phyloP scores from a whole-genome alignment of 2,888 invertebrate genomes.

The Cetonia aurata region DNA sequence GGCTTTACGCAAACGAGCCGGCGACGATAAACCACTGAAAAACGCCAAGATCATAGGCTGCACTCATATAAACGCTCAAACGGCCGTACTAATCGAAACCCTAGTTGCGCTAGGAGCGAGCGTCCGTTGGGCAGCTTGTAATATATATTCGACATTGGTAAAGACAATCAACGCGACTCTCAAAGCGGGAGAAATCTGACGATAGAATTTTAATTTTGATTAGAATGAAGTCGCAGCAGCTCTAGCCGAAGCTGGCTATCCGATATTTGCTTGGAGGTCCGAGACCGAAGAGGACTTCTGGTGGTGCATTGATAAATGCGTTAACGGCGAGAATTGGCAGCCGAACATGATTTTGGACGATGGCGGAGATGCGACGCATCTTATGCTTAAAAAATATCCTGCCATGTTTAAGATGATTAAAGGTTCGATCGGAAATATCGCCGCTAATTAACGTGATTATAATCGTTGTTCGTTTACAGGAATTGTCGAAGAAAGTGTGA shows the following conservation, averaged over 20 bases:
- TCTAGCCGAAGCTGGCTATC: conserved; percentile 88
- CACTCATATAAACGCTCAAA: conserved; percentile 98
- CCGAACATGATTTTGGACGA: conserved; percentile 99
- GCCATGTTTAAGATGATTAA: conserved; percentile 94
- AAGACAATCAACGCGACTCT: conserved; percentile 24
- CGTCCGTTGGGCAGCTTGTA: conserved; percentile 97
- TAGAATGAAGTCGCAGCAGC: conserved; percentile 98
- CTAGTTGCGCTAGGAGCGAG: conserved; percentile 89
- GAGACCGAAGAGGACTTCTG: conserved; percentile 99
- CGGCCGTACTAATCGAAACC: conserved; percentile 94
- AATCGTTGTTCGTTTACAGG: conserved; percentile 69
- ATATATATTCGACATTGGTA: conserved; percentile 96
- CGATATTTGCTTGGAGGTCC: conserved; percentile 97
- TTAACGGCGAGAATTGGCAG: conserved; percentile 93
- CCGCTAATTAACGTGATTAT: conserved; percentile 33
- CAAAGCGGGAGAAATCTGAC: conserved; percentile 7
- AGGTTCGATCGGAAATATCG: conserved; percentile 65
- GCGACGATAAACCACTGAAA: conserved; percentile 93
- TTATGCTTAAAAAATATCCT: conserved; percentile 96
- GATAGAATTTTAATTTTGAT: conserved; percentile 48
- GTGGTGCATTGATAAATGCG: conserved; percentile 99
- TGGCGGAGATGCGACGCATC: conserved; percentile 96
- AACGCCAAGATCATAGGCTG: conserved; percentile 96
- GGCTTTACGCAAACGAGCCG: conserved; percentile 91
- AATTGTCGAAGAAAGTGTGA: conserved; percentile 97